Percentiles rank a stretch among this genome's conserved stretches.
Evolutionary conservation across 2,888 invertebrate genomes (phyloP).

Genomic region (Melinopterus prodromus): DNA sequence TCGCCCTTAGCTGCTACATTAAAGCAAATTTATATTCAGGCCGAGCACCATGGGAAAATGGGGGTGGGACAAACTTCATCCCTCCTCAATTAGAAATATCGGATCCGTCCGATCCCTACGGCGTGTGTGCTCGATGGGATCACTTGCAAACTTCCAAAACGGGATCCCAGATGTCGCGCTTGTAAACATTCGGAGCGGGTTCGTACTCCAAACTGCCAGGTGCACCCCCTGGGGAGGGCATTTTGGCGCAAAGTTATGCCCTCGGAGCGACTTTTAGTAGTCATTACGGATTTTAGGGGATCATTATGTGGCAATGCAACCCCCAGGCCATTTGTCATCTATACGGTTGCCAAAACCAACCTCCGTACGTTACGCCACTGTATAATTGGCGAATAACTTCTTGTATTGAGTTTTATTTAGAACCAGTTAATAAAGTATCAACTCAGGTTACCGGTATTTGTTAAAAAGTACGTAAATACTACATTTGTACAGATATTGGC

Average conservation of each 20-base stretch:
- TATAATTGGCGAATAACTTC: too few relatives aligned
- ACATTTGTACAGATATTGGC: too few relatives aligned
- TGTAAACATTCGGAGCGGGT: conserved; percentile 17
- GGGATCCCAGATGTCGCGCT: conserved; percentile 13
- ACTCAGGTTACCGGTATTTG: too few relatives aligned
- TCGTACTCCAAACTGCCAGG: not conserved
- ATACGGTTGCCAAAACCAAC: not conserved
- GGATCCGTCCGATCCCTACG: not conserved
- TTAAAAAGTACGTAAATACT: too few relatives aligned
- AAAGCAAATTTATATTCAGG: too few relatives aligned
- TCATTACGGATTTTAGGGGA: not conserved
- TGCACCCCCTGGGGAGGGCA: conserved; percentile 5
- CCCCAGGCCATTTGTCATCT: not conserved
- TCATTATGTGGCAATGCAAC: not conserved
- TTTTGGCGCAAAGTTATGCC: conserved; percentile 13
- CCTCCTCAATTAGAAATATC: not conserved
- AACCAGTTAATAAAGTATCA: too few relatives aligned
- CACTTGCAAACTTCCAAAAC: conserved; percentile 4
- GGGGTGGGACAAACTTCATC: not conserved
- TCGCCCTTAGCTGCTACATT: too few relatives aligned
- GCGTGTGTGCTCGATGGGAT: not conserved
- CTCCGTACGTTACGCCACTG: too few relatives aligned
- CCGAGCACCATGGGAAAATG: too few relatives aligned
- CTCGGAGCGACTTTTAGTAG: conserved; percentile 10
- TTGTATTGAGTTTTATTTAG: too few relatives aligned